These are phyloP conservation scores for Tyrannus savana DNA, from an alignment of 2,113 vertebrate genomes.

Conservation along the genomic window DNA sequence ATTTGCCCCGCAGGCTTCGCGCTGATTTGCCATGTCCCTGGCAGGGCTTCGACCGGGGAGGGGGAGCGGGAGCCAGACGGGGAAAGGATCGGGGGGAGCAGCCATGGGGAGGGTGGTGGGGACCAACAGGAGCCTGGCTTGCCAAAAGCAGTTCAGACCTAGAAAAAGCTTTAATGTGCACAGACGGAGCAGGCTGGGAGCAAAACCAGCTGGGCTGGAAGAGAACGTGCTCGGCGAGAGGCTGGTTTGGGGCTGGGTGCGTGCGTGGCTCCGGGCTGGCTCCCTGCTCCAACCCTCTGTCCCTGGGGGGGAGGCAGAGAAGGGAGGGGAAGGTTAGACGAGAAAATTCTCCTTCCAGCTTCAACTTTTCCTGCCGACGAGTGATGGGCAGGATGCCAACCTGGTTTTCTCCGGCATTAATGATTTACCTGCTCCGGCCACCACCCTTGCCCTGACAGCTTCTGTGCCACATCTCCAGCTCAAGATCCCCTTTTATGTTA, in stretches of 20 bases:
- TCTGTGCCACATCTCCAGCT: neutral
- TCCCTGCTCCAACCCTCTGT: neutral
- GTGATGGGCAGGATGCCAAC: neutral
- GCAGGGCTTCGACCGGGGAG: slow-evolving; percentile 43
- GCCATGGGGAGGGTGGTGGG: neutral
- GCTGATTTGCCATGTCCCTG: slow-evolving; percentile 64
- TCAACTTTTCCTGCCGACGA: neutral
- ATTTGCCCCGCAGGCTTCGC: slow-evolving; percentile 64
- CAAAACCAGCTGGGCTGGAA: slow-evolving; percentile 63
- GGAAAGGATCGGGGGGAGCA: neutral
- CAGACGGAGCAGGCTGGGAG: slow-evolving; percentile 67
- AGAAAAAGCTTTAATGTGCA: slow-evolving; percentile 50
- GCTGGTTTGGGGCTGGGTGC: slow-evolving; percentile 37
- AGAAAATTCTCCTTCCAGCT: neutral
- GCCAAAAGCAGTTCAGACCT: slow-evolving; percentile 61
- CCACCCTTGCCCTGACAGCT: neutral
- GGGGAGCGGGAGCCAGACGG: slow-evolving; percentile 44
- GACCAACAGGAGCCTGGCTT: slow-evolving; percentile 46
- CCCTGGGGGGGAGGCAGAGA: neutral
- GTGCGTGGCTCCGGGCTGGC: neutral
- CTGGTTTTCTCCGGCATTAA: neutral
- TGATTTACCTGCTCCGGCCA: slow-evolving; percentile 28
- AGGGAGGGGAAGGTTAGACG: neutral
- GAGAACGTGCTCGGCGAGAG: slow-evolving; percentile 15
- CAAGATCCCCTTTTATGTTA: rapidly evolving